These are phyloP conservation scores for Felis chaus DNA, from an alignment of 2,113 vertebrate genomes.

Conservation along the genomic window DNA sequence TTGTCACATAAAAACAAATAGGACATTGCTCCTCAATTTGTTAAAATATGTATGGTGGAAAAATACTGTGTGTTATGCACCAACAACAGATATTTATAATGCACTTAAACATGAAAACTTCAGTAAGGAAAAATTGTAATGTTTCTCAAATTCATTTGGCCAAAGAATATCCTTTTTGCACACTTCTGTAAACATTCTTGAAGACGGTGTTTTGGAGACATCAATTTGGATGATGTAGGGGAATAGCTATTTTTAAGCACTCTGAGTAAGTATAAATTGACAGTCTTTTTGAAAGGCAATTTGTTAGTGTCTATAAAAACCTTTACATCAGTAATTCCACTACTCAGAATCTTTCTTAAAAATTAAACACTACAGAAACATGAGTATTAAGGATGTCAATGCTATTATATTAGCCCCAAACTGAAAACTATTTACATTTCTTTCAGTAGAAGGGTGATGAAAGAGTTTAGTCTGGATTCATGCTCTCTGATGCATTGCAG, in stretches of 20 bases:
- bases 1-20: background rate
- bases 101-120: background rate
- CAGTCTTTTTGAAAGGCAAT: background rate
- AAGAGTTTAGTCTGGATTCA: background rate
- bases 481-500: background rate
- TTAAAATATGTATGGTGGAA: background rate
- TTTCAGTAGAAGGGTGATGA: background rate
- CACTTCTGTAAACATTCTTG: background rate
- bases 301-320: background rate
- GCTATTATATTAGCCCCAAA: background rate
- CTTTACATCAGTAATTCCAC: background rate
- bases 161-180: background rate
- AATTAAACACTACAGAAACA: background rate
- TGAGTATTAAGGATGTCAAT: background rate
- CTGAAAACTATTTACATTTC: background rate
- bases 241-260: background rate
- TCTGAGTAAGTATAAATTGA: background rate
- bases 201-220: background rate
- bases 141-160: background rate
- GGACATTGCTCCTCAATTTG: background rate
- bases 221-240: background rate
- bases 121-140: background rate
- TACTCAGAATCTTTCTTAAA: slow-evolving; percentile 13
- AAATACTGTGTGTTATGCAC: background rate
- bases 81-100: background rate